Base-by-base conservation (phyloP, 23 tunicate genomes). In the Trididemnum clinides region DNA sequence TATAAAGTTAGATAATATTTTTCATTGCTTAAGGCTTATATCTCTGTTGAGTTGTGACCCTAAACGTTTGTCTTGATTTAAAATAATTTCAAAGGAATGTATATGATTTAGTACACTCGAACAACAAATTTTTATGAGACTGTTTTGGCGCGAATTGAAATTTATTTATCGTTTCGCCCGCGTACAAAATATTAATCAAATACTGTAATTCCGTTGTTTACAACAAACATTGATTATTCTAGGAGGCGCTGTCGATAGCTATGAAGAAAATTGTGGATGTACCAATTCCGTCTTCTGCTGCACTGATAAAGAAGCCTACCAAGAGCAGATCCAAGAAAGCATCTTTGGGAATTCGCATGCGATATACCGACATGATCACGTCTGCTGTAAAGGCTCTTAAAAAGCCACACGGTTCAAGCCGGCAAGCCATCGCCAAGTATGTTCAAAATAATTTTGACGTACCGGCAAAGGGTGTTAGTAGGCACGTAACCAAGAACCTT, bases 371-470 rank as follows among this genome's bases (percentile, higher is more conserved):
- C 35, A 92, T 92, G 97, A 92, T 92, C 57, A 10, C 64, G 0
- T 39, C 88, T 7, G 97, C 97, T 29, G 87, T 92, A 73, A 82
- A 77, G 35, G 85, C 88, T 64, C 76, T 92, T 22, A 77, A 54
- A 25, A 76, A 87, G 37, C 97, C 88, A 23, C 72, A 58, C 1
- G 97, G 97, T 10, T 85, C 97, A 0, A 80, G 84, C 34, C 85
- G 97, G 0, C 97, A 92, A 31, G 97, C 97, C 20, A 92, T 92
- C 25, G 30, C 97, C 27, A 82, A 77, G 28, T 92, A 92, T 54
- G 62, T 92, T 20, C 76, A 84, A 28, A 50, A 57, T 51, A 92
- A 87, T n/a, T 92, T 36, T 33, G 82, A 81, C 2, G 89, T 91
- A 5, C 50, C 77, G 1, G 39, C 64, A 32, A 26, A 51, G 10